Base-by-base conservation (phyloP, 2,797 vertebrate species). In the Peromyscus aztecus region DNA sequence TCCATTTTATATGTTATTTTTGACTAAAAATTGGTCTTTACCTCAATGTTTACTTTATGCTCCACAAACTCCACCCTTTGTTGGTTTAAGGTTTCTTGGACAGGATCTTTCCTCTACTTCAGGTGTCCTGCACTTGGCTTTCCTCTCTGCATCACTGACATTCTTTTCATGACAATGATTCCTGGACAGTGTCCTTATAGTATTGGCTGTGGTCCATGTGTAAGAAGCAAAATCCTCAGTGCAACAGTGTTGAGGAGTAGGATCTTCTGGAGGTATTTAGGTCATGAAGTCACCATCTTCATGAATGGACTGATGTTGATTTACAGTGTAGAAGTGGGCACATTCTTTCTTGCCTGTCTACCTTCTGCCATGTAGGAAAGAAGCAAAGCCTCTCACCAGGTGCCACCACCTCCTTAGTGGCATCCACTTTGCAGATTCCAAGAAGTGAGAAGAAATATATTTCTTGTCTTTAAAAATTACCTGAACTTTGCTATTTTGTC, bases 161-260 rank as follows among this genome's bases (percentile, higher is more conserved):
- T 87, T 91, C 6, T 13, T 93, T 94, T 76, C 73, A n/a, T 55
- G 27, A 69, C 71, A 82, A 49, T 89, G 55, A 34, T 91, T 96
- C 1, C 27, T 87, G 19, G 77, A 94, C 65, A 76, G 69, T 23
- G 9, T 57, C 55, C 27, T 94, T 92, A 71, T 24, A 73, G 82
- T 81, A 89, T 43, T 24, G 67, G 24, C 43, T 55, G 11, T 65
- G 27, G 14, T 89, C n/a, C 59, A 52, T 40, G 34, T 40, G 16
- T 80, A 29, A 67, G 40, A 80, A 67, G 37, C 5, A 6, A 21
- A 27, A 65, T 90, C 21, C 8, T 9, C 31, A 89, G 10, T 24
- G 9, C 34, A 89, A 55, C 9, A 10, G 16, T 52, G 9, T 6
- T 77, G 21, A 57, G 31, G n/a, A 87, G 34, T 67, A 63, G 27